Conservation (phyloP, 2,113 vertebrate genomes). For the Dasyornis broadbenti region DNA sequence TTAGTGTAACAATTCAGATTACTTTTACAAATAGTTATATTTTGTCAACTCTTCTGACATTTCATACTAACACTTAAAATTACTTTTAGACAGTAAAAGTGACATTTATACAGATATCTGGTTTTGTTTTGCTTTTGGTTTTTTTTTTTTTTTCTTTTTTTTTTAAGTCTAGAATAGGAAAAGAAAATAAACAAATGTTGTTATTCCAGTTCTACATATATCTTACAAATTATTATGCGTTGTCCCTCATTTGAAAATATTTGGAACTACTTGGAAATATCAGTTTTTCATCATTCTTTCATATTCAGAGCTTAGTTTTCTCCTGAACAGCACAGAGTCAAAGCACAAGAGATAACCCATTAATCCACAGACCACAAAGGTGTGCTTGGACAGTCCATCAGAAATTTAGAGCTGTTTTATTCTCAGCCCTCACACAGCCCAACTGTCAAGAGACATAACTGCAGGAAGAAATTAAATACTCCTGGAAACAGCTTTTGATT, state of each 20-base stretch:
- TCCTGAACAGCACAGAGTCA: neutral
- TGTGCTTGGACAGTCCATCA: conserved; percentile 9
- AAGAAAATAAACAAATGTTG: conserved; percentile 45
- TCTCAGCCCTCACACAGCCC: neutral
- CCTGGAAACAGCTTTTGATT: conserved; percentile 8
- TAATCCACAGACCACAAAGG: conserved; percentile 14
- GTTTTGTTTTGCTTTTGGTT: neutral
- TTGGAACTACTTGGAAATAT: conserved; percentile 18
- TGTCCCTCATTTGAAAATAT: conserved; percentile 31
- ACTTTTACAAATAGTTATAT: conserved; percentile 56
- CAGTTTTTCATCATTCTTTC: conserved; percentile 19
- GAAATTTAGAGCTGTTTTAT: neutral
- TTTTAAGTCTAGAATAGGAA: conserved; percentile 56
- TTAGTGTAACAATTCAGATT: conserved; percentile 23
- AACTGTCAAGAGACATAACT: conserved; percentile 15
- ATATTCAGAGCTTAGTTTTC: conserved; percentile 3
- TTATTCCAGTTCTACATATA: conserved; percentile 54
- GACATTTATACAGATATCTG: conserved; percentile 50
- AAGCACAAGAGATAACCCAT: conserved; percentile 9
- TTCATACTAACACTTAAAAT: conserved; percentile 60
- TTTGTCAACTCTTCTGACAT: conserved; percentile 57
- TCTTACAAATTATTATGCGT: conserved; percentile 37
- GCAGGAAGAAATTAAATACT: neutral
- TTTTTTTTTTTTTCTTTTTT: neutral
- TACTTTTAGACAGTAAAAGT: conserved; percentile 62